Conservation (phyloP, 1,140 invertebrate genomes). For the Drosophila sp. region DNA sequence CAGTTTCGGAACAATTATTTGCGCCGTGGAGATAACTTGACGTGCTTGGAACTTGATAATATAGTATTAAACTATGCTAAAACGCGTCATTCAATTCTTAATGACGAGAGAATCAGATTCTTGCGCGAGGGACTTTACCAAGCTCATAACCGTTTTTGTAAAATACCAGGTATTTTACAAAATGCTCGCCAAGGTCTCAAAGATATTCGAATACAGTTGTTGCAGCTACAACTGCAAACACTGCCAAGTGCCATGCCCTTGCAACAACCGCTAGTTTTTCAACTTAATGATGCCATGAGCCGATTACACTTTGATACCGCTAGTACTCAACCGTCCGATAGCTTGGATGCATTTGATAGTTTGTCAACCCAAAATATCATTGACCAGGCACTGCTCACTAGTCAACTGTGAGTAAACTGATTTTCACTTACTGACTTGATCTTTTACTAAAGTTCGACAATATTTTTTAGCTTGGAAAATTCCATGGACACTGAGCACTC, state of each 20-base stretch:
- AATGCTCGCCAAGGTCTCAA: slow-evolving; percentile 7
- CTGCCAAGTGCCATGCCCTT: background rate
- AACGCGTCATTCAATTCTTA: slow-evolving; percentile 7
- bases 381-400: slow-evolving; percentile 27
- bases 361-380: slow-evolving; percentile 37
- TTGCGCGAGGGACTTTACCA: slow-evolving; percentile 2
- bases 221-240: slow-evolving; percentile 25
- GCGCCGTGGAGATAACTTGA: background rate
- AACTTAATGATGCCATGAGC: slow-evolving; percentile 44
- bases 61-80: background rate
- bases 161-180: background rate
- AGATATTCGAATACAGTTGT: slow-evolving; percentile 11
- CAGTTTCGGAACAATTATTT: slow-evolving; percentile 27
- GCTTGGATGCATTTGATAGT: slow-evolving; percentile 39
- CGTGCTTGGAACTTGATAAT: background rate
- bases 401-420: slow-evolving; percentile 40
- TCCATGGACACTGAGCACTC: slow-evolving; percentile 40
- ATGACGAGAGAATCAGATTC: background rate
- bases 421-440: background rate
- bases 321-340: background rate
- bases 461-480: slow-evolving; percentile 42
- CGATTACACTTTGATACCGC: slow-evolving; percentile 28
- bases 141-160: slow-evolving; percentile 1
- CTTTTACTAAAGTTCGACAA: background rate
- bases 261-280: slow-evolving; percentile 7